Evolutionary conservation across 1,140 invertebrate genomes (phyloP), one percentile per base, ranked within the genome.

Genomic region (Helicoverpa armigera): DNA sequence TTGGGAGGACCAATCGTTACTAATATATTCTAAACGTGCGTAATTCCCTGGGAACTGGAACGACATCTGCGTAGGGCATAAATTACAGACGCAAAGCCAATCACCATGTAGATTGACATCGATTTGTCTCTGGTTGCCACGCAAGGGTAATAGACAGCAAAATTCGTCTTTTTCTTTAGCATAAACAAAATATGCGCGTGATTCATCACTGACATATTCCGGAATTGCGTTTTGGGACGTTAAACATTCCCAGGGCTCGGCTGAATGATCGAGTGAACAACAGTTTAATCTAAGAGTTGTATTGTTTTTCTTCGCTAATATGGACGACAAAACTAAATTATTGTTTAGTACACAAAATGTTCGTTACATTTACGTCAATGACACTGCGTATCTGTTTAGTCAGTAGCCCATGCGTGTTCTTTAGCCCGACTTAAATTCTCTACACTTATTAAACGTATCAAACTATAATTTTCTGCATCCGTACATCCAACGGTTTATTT

Each of bases 401-500:
- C 3, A 35, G 35, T 35, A 35, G 35, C 35, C 35, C 3, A 7
- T 35, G 35, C 35, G 7, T 35, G 48, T 18, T 67, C n/a, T 67
- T 67, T 76, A 63, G 58, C 60, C 11, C 14, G 50, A 58, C 35
- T 43, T 12, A 4, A 56, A 54, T 16, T 76, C 18, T 61, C 60
- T 23, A 63, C 18, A 11, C 50, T 12, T 48, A 61, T 63, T 63
- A 76, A 50, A 18, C 18, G 13, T 63, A 76, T 76, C n/a, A 61
- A 65, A 65, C 61, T 77, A 54, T 77, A 77, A 77, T 77, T 77
- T 77, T 16, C 61, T 77, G 23, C 29, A 77, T 77, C 60, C 61
- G 61, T 31, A 77, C 43, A 51, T 50, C 13, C 72, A 60, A 60
- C 53, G 11, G 56, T 67, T 54, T 77, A 50, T 31, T 70, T 48